A percentile compares a stretch with the other conserved stretches of the same genome.
Conservation (phyloP, 2,797 vertebrate species). For the Rhyacichthys aspro region DNA sequence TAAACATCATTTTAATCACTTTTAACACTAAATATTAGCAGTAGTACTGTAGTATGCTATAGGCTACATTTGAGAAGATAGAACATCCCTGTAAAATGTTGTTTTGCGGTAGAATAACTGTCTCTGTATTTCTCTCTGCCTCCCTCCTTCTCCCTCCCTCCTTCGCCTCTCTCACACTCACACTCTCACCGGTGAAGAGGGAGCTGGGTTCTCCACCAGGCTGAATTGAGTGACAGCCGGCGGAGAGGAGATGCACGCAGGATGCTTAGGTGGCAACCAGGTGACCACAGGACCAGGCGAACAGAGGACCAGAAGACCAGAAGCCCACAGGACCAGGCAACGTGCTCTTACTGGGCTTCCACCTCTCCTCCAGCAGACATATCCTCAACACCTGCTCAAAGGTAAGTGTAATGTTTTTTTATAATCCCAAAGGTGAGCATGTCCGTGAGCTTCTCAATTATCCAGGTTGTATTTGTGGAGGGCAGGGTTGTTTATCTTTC, state of each 20-base stretch:
- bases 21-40: no score
- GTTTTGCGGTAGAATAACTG: no score
- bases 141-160: not conserved
- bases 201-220: conserved; percentile 2
- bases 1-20: no score
- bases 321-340: conserved; percentile 25
- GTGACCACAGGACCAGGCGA: conserved; percentile 24
- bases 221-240: not conserved
- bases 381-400: conserved; percentile 39
- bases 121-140: not conserved
- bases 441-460: not conserved
- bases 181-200: not conserved
- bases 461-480: no score
- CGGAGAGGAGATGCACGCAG: not conserved
- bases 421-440: no score
- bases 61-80: not conserved
- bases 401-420: conserved; percentile 23
- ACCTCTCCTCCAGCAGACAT: conserved; percentile 30
- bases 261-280: conserved; percentile 47
- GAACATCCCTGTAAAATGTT: no score
- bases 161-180: not conserved
- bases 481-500: no score
- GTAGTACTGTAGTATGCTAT: not conserved
- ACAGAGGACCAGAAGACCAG: not conserved
- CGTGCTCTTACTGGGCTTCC: conserved; percentile 38